Evolutionary conservation across 2,888 invertebrate genomes (phyloP).

Genomic region (Lepidochrysops patricia): DNA sequence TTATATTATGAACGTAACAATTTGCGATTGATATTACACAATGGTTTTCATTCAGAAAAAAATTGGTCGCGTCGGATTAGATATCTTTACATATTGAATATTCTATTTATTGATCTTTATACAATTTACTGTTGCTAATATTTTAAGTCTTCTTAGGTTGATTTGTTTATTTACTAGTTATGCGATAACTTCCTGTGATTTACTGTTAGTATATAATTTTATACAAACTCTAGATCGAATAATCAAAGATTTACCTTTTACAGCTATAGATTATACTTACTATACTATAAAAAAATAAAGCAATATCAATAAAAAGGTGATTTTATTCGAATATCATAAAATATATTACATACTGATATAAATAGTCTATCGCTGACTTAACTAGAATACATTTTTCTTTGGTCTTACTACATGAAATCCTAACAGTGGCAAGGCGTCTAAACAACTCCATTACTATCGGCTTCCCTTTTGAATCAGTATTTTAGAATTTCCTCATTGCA

Average conservation of each 20-base stretch:
- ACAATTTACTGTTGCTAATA: slow-evolving; percentile 35
- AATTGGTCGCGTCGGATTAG: background rate
- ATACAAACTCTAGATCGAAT: slow-evolving; percentile 63
- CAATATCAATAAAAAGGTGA: slow-evolving; percentile 42
- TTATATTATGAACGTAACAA: background rate
- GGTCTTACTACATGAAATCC: too few species aligned
- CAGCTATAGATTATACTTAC: slow-evolving; percentile 62
- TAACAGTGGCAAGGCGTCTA: too few species aligned
- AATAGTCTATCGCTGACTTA: too few species aligned
- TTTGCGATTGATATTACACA: background rate
- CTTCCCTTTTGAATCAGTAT: too few species aligned
- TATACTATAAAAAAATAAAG: slow-evolving; percentile 43
- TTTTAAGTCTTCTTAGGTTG: slow-evolving; percentile 33
- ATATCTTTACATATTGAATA: slow-evolving; percentile 4
- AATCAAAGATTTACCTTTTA: slow-evolving; percentile 51
- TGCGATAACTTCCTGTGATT: slow-evolving; percentile 66
- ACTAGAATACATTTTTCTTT: too few species aligned
- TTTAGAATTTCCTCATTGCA: too few species aligned
- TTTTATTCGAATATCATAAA: background rate
- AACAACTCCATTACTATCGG: too few species aligned
- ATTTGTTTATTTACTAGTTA: slow-evolving; percentile 51
- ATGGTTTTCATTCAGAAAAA: slow-evolving; percentile 3
- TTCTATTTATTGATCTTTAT: slow-evolving; percentile 27
- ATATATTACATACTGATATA: too few species aligned
- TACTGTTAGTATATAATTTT: slow-evolving; percentile 61